Conservation (phyloP, 1,140 invertebrate species). For the Drosophila kepulauana region DNA sequence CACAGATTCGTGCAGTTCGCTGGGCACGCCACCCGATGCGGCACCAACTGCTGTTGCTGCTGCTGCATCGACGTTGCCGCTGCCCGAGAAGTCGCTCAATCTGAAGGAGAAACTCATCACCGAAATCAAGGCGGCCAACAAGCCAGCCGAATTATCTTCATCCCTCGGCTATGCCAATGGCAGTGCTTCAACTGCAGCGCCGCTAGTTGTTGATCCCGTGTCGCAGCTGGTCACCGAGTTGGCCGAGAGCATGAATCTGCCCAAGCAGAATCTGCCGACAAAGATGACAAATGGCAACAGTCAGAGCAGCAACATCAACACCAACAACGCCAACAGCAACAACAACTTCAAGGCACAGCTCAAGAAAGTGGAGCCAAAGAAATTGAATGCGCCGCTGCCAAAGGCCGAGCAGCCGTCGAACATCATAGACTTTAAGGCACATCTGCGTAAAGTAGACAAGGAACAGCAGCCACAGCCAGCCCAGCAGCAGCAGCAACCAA, state of each 20-base stretch:
- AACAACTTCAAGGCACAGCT: slow-evolving; percentile 88
- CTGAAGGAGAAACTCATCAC: slow-evolving; percentile 93
- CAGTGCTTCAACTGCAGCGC: slow-evolving; percentile 33
- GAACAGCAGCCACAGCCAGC: slow-evolving; percentile 31
- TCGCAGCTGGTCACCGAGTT: slow-evolving; percentile 92
- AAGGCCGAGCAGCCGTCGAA: slow-evolving; percentile 86
- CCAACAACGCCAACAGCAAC: slow-evolving; percentile 40
- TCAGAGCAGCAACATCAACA: slow-evolving; percentile 17
- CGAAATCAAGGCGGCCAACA: slow-evolving; percentile 91
- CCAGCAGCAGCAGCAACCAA: slow-evolving; percentile 4
- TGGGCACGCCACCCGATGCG: slow-evolving; percentile 81
- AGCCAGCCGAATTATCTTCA: slow-evolving; percentile 85
- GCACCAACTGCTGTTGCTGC: slow-evolving; percentile 38
- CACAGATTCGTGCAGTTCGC: slow-evolving; percentile 87
- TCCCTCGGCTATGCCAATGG: slow-evolving; percentile 59
- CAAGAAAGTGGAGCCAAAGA: slow-evolving; percentile 89
- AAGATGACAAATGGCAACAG: slow-evolving; percentile 63
- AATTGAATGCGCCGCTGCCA: slow-evolving; percentile 85
- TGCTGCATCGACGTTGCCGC: slow-evolving; percentile 43
- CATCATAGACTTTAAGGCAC: slow-evolving; percentile 94
- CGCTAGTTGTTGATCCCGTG: slow-evolving; percentile 88
- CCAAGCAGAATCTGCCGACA: slow-evolving; percentile 58
- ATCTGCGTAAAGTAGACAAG: slow-evolving; percentile 92
- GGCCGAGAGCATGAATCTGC: slow-evolving; percentile 88
- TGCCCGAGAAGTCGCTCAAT: slow-evolving; percentile 66